Conservation (phyloP, 2,113 vertebrate genomes). For the Chionodraco myersi region DNA sequence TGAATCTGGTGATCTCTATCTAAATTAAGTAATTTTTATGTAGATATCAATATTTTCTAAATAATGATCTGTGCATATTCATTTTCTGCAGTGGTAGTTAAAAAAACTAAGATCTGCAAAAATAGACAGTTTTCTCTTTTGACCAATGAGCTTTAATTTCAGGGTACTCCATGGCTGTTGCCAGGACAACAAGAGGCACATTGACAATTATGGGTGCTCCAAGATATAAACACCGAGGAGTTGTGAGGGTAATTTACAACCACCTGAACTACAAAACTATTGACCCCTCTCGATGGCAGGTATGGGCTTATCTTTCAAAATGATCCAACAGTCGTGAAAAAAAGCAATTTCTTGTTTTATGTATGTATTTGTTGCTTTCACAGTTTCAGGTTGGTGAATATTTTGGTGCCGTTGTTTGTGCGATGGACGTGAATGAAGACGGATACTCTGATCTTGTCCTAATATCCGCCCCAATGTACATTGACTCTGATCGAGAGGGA, state of each 20-base stretch:
- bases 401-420: constrained; percentile 87
- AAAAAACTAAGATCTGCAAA: background rate
- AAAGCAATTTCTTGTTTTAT: background rate
- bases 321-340: background rate
- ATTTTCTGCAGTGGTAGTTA: background rate
- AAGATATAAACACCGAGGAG: constrained; percentile 74
- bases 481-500: constrained; percentile 80
- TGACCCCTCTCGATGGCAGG: constrained; percentile 54
- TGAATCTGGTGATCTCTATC: background rate
- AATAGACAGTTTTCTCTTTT: background rate
- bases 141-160: constrained; percentile 1
- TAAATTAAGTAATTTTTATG: background rate
- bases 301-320: constrained; percentile 16
- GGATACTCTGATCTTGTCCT: constrained; percentile 81
- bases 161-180: constrained; percentile 81
- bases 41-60: background rate
- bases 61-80: background rate
- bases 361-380: background rate
- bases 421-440: constrained; percentile 79
- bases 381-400: constrained; percentile 86
- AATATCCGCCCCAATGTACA: constrained; percentile 84
- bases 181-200: fast-evolving
- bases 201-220: constrained; percentile 78
- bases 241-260: constrained; percentile 24
- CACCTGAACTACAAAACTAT: fast-evolving